A percentile compares a stretch with the other conserved stretches of the same genome.
phyloP scores from a whole-genome alignment of 2,888 invertebrate species.

The Cryptocephalus primarius region DNA sequence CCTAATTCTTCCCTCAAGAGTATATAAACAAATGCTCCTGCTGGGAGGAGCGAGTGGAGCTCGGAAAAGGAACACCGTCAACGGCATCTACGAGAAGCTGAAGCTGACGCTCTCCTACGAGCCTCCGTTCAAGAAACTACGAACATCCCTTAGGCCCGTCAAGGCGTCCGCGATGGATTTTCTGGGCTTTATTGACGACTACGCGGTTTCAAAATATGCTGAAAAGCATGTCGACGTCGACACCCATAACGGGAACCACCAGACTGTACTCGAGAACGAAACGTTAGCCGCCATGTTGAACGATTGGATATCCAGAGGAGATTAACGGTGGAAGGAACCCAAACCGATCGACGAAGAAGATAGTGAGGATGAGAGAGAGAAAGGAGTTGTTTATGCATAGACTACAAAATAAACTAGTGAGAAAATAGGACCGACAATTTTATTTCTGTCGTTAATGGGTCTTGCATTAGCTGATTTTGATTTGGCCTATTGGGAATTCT shows the following conservation, averaged over 20 bases:
- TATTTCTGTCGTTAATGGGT: too few relatives aligned
- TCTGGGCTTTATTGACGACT: conserved; percentile 44
- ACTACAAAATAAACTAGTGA: too few relatives aligned
- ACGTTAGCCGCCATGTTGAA: conserved; percentile 53
- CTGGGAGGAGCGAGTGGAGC: conserved; percentile 6
- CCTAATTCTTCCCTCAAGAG: conserved; percentile 4
- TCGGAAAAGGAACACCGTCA: conserved; percentile 5
- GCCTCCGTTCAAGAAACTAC: conserved; percentile 15
- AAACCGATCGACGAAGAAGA: too few relatives aligned
- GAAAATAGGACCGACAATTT: too few relatives aligned
- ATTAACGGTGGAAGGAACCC: too few relatives aligned
- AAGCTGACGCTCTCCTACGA: conserved; percentile 13
- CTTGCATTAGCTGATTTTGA: too few relatives aligned
- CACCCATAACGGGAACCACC: conserved; percentile 60
- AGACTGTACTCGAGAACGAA: conserved; percentile 55
- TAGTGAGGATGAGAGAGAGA: too few relatives aligned
- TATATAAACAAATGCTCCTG: conserved; percentile 3
- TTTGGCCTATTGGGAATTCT: too few relatives aligned
- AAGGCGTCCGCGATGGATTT: conserved; percentile 15
- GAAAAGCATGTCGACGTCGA: conserved; percentile 47
- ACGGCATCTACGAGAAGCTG: conserved; percentile 13
- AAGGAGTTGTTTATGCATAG: too few relatives aligned
- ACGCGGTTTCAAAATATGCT: conserved; percentile 50
- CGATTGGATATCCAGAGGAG: too few relatives aligned
- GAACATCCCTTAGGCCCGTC: conserved; percentile 16